Percentiles rank a stretch among this genome's conserved stretches.
Evolutionary conservation across 2,797 vertebrate genomes (phyloP).

Genomic region (Strix occidentalis): DNA sequence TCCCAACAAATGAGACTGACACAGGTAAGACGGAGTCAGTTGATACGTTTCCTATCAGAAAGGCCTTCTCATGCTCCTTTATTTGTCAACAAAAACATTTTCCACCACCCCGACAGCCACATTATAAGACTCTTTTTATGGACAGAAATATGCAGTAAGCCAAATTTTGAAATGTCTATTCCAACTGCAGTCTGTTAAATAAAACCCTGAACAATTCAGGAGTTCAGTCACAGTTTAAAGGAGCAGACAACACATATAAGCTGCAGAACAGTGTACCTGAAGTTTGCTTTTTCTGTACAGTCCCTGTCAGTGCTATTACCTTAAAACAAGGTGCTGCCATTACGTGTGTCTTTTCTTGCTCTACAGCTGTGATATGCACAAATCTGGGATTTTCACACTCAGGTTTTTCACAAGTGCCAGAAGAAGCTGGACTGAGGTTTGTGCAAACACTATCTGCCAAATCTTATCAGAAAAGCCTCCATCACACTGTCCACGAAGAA

Average conservation of each 20-base stretch:
- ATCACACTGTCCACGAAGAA: not conserved
- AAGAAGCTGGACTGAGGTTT: not conserved
- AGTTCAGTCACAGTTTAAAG: not conserved
- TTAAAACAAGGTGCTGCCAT: not conserved
- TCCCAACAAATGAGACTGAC: not conserved
- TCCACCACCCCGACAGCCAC: not conserved
- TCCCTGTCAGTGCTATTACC: not conserved
- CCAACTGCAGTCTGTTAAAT: not conserved
- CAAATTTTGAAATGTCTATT: not conserved
- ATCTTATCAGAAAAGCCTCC: not conserved
- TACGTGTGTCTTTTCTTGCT: accelerated
- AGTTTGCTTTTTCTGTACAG: not conserved
- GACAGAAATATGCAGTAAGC: not conserved
- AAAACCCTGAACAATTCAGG: not conserved
- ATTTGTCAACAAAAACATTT: not conserved
- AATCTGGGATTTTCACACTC: not conserved
- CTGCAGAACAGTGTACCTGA: not conserved
- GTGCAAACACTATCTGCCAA: not conserved
- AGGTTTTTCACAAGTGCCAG: not conserved
- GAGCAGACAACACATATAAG: not conserved
- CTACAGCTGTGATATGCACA: not conserved
- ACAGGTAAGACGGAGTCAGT: not conserved
- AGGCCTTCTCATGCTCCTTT: not conserved
- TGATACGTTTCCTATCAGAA: not conserved
- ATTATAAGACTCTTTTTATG: not conserved